phyloP scores from a whole-genome alignment of 2,888 invertebrate species.

The Drosophila sordidula region DNA sequence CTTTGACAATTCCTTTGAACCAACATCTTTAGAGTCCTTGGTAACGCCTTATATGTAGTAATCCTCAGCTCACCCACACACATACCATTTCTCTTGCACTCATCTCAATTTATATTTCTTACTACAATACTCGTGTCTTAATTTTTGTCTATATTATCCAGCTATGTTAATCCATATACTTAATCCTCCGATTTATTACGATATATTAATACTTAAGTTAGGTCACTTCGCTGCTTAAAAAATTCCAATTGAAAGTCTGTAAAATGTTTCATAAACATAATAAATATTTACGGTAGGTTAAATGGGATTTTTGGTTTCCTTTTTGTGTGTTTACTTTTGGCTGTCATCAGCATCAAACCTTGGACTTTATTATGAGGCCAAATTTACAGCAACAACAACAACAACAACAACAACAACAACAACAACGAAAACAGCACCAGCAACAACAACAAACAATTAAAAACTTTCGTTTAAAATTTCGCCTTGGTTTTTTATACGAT shows the following conservation, averaged over 20 bases:
- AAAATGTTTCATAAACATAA: constrained; percentile 82
- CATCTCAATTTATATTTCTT: constrained; percentile 19
- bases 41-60: constrained; percentile 78
- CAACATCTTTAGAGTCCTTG: constrained; percentile 68
- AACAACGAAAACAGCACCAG: constrained; percentile 11
- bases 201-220: constrained; percentile 57
- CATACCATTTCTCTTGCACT: constrained; percentile 15
- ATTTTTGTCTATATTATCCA: constrained; percentile 40
- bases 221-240: constrained; percentile 71
- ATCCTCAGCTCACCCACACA: constrained; percentile 34
- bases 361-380: constrained; percentile 37
- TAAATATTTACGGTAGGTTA: constrained; percentile 79
- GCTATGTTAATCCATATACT: constrained; percentile 26
- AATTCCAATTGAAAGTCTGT: constrained; percentile 77
- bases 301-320: constrained; percentile 23
- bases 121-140: constrained; percentile 17
- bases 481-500: constrained; percentile 32
- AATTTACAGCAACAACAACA: constrained; percentile 11
- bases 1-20: constrained; percentile 36
- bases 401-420: constrained; percentile 14
- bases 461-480: constrained; percentile 70
- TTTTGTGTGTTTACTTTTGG: not conserved
- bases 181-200: constrained; percentile 47
- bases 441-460: constrained; percentile 62
- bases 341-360: constrained; percentile 15